Evolutionary conservation across 2,888 invertebrate species (phyloP).

Genomic region (Netelia virgata): DNA sequence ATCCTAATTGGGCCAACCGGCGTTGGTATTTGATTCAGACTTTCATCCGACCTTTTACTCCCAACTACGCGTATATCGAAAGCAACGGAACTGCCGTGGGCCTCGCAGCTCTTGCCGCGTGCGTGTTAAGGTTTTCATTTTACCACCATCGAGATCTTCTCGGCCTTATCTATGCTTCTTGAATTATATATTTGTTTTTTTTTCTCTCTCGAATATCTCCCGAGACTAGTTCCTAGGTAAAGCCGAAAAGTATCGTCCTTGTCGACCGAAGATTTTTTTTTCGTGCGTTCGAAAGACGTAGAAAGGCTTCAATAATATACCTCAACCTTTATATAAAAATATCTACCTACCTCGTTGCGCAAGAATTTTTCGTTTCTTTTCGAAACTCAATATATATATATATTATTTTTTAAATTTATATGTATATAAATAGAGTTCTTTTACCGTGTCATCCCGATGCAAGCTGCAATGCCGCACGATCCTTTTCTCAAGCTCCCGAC

Average conservation of each 20-base stretch:
- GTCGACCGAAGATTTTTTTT: conserved; percentile 29
- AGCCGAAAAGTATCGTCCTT: conserved; percentile 44
- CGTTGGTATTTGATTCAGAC: background rate
- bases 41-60: conserved; percentile 2
- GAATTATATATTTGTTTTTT: conserved; percentile 50
- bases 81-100: background rate
- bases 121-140: conserved; percentile 36
- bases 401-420: background rate
- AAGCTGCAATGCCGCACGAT: conserved; percentile 31
- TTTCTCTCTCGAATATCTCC: conserved; percentile 39
- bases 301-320: background rate
- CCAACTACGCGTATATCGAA: background rate
- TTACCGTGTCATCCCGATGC: conserved; percentile 57
- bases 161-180: conserved; percentile 45
- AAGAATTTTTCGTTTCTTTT: conserved; percentile 59
- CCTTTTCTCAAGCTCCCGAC: conserved; percentile 29
- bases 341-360: conserved; percentile 58
- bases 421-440: conserved; percentile 36
- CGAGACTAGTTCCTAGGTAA: conserved; percentile 59
- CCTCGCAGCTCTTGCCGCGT: background rate
- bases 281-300: too few species aligned
- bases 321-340: background rate
- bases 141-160: conserved; percentile 9
- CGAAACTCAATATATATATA: conserved; percentile 23
- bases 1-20: conserved; percentile 6